Evolutionary conservation across 1,140 invertebrate species (phyloP), one percentile per base, ranked within the genome.

Genomic region (Zaprionus africanus): DNA sequence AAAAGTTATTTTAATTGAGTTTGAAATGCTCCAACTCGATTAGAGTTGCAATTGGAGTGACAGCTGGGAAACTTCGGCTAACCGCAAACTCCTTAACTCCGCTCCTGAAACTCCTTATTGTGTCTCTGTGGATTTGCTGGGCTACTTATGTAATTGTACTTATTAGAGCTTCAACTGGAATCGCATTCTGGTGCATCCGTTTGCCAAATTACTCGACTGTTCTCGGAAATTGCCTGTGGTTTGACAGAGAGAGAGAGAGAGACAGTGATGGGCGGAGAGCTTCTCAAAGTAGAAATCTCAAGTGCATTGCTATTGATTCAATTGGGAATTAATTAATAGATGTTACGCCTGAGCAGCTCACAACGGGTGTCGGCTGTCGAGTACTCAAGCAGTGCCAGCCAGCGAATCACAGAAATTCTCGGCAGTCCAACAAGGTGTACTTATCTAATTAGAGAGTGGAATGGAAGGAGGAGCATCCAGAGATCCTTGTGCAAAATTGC

Each of bases 241-340:
- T 36, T n/a, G 15, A 34, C 5, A 2, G 3, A 24, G 28, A 11
- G 19, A 12, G 7, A 0, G 3, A 2, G 46, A 22, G 11, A 22
- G 46, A 7, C 6, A 43, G 9, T 31, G 31, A 31, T 31, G 31
- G 31, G 31, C 31, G 31, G 46, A 22, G 17, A 49, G 5, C n/a
- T 51, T 46, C n/a, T 46, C 43, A 31, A 31, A 38, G n/a, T 22
- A 65, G 4, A 56, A 60, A 41, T 60, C 24, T 60, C 38, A 60
- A 60, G 74, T 65, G 79, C 53, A 61, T 69, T 75, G 41, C 54
- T 61, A 76, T 71, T 61, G 71, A 79, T 79, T 79, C 78, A 82
- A 79, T 79, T 76, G 81, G 43, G 38, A 43, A 36, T 61, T 79
- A 78, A 82, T 82, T 69, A 81, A 41, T 46, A 43, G 26, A 38